phyloP scores from a whole-genome alignment of 1,140 invertebrate genomes.

The Megathymus violae region DNA sequence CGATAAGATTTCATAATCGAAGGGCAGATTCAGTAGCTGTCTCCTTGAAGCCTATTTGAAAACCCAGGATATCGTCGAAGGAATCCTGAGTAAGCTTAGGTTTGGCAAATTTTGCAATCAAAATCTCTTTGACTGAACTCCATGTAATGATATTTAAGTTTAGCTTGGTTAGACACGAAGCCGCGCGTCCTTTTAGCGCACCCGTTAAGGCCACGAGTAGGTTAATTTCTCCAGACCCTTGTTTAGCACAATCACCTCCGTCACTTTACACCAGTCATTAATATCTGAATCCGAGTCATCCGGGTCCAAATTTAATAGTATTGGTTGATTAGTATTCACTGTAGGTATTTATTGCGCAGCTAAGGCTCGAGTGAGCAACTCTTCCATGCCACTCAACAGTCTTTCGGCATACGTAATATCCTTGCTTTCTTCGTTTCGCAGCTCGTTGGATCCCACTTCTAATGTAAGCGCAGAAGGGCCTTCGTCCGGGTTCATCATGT shows the following conservation, averaged over 20 bases:
- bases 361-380: conserved; percentile 4
- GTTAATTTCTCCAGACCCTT: conserved; percentile 13
- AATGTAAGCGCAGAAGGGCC: conserved; percentile 6
- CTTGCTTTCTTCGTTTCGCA: neutral
- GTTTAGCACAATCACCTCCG: conserved; percentile 25
- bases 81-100: conserved; percentile 39
- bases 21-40: conserved; percentile 31
- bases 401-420: neutral
- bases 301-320: conserved; percentile 18
- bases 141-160: conserved; percentile 8
- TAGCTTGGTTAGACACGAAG: conserved; percentile 30
- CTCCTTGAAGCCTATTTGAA: conserved; percentile 36
- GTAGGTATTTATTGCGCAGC: neutral
- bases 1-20: conserved; percentile 42
- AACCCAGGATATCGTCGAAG: conserved; percentile 39
- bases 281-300: conserved; percentile 30
- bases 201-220: conserved; percentile 28
- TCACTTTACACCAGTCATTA: conserved; percentile 31
- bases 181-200: conserved; percentile 33
- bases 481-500: no score
- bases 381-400: conserved; percentile 9
- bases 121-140: conserved; percentile 7
- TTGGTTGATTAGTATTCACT: conserved; percentile 12
- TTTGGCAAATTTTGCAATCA: conserved; percentile 31
- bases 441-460: neutral